A percentile compares a stretch with the other conserved stretches of the same genome.
These are phyloP conservation scores for Cataglyphis cursor DNA, from an alignment of 2,888 invertebrate species.

Conservation along the genomic window DNA sequence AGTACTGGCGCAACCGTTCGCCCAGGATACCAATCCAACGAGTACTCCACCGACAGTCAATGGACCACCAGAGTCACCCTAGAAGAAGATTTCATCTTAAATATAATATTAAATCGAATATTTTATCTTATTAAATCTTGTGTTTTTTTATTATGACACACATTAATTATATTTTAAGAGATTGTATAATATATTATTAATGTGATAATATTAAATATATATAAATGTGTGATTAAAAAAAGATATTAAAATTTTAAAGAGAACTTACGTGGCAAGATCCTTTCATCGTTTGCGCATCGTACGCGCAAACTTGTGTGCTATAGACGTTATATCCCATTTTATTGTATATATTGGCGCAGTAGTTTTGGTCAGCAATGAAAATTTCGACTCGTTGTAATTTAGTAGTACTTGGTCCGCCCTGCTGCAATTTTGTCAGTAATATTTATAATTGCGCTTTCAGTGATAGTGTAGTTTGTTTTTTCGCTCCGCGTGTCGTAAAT, in stretches of 20 bases:
- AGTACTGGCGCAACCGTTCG: constrained; percentile 77
- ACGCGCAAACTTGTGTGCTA: constrained; percentile 72
- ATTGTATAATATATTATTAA: background rate
- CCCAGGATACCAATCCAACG: constrained; percentile 82
- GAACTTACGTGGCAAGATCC: constrained; percentile 77
- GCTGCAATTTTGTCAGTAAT: constrained; percentile 60
- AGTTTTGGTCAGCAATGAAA: constrained; percentile 87
- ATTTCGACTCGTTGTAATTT: constrained; percentile 88
- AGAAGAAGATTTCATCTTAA: constrained; percentile 1
- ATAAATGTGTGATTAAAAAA: background rate
- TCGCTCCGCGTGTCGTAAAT: background rate
- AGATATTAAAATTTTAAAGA: background rate
- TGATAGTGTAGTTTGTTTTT: too few relatives aligned
- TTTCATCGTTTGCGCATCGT: constrained; percentile 61
- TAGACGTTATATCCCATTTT: constrained; percentile 54
- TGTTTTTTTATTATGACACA: background rate
- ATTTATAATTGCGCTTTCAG: background rate
- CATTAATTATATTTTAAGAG: background rate
- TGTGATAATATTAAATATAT: background rate
- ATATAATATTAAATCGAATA: background rate
- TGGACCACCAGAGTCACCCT: constrained; percentile 84
- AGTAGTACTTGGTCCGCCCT: constrained; percentile 74
- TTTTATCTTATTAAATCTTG: background rate
- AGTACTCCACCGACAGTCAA: constrained; percentile 79
- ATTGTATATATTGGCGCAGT: constrained; percentile 84